These are phyloP conservation scores for Sinodicranocentrus sp. DNA, from an alignment of 2,888 invertebrate species.

Conservation along the genomic window DNA sequence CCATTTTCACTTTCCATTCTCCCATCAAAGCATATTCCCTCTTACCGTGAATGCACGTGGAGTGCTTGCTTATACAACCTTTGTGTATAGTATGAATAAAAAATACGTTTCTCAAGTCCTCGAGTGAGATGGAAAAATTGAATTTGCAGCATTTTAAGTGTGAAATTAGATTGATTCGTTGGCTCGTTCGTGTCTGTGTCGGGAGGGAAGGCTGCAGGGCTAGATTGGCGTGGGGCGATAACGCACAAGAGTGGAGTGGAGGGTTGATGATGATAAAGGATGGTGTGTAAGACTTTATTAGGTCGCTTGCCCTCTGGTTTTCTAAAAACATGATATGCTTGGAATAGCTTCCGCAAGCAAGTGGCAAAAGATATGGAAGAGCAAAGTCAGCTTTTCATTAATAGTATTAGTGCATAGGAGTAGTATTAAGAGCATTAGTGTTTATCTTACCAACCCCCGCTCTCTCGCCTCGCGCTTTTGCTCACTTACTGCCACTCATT, in stretches of 20 bases:
- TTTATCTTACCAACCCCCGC: constrained; percentile 4
- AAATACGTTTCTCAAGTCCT: too few species aligned
- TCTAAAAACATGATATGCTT: too few species aligned
- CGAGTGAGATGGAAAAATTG: constrained; percentile 8
- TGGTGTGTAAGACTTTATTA: too few species aligned
- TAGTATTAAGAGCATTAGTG: constrained; percentile 23
- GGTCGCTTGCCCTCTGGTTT: too few species aligned
- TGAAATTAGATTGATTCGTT: constrained; percentile 35
- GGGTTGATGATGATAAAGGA: too few species aligned
- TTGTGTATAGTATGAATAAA: too few species aligned
- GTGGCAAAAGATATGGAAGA: constrained; percentile 23
- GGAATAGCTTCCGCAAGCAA: neutral
- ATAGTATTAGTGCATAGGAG: constrained; percentile 3
- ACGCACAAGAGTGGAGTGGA: too few species aligned
- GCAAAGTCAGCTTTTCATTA: constrained; percentile 42
- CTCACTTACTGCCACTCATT: constrained; percentile 19
- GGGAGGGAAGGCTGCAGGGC: neutral
- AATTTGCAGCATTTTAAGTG: constrained; percentile 27
- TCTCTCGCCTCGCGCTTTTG: neutral
- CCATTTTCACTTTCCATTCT: too few species aligned
- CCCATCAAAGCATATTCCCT: too few species aligned
- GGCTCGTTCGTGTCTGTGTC: neutral
- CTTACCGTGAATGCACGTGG: too few species aligned
- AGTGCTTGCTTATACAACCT: too few species aligned
- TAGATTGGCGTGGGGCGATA: too few species aligned